phyloP scores from a whole-genome alignment of 1,140 invertebrate species.

The Dendroctonus ponderosae region DNA sequence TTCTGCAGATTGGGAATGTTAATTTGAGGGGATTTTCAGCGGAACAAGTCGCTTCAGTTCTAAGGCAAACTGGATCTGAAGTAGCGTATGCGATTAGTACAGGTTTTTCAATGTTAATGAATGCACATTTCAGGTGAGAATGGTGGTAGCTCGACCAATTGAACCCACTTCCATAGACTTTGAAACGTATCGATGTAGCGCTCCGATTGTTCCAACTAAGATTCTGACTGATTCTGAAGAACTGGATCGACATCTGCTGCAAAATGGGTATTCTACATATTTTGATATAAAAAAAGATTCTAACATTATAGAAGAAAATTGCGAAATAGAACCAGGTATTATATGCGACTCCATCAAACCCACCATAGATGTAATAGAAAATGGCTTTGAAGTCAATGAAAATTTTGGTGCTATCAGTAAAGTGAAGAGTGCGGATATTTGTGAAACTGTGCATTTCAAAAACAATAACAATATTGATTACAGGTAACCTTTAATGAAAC shows the following conservation, averaged over 20 bases:
- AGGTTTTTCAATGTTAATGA: constrained; percentile 1
- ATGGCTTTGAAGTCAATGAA: neutral
- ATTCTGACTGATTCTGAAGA: constrained; percentile 79
- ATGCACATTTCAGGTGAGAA: constrained; percentile 60
- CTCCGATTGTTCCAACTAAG: constrained; percentile 80
- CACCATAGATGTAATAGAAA: neutral
- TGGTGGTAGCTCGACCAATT: constrained; percentile 85
- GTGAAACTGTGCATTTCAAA: constrained; percentile 15
- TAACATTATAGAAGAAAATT: constrained; percentile 32
- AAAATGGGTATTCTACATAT: constrained; percentile 59
- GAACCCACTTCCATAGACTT: constrained; percentile 69
- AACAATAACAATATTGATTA: constrained; percentile 22
- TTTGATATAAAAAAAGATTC: constrained; percentile 36
- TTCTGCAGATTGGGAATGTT: constrained; percentile 91
- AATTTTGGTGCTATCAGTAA: constrained; percentile 10
- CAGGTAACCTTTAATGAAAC: constrained; percentile 7
- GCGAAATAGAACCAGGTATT: constrained; percentile 15
- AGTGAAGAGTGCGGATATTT: constrained; percentile 25
- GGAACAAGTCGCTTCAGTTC: constrained; percentile 89
- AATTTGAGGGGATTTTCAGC: constrained; percentile 88
- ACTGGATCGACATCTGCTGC: constrained; percentile 73
- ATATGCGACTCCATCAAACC: constrained; percentile 4
- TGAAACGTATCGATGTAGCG: constrained; percentile 59
- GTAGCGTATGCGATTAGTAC: constrained; percentile 25
- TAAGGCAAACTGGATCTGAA: constrained; percentile 81